phyloP scores from a whole-genome alignment of 1,140 invertebrate genomes.

The Tetramorium parvispinum region DNA sequence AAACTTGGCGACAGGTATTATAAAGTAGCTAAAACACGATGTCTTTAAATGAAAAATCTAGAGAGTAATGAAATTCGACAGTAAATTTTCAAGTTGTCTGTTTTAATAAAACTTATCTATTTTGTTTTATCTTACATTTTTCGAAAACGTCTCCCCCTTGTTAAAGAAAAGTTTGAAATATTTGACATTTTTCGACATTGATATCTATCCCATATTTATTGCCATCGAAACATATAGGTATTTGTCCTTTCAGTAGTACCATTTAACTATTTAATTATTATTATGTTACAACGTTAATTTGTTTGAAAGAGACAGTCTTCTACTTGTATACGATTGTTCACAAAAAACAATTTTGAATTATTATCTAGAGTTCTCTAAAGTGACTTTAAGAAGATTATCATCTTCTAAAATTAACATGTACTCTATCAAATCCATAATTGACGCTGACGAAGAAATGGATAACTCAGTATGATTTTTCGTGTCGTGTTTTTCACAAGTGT shows the following conservation, averaged over 20 bases:
- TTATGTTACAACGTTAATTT: not conserved
- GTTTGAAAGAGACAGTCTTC: not conserved
- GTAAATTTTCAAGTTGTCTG: not conserved
- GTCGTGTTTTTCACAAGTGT: slow-evolving; percentile 42
- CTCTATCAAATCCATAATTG: not conserved
- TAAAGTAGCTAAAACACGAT: slow-evolving; percentile 77
- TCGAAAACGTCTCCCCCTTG: not conserved
- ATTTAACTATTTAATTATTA: not conserved
- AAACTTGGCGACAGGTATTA: slow-evolving; percentile 77
- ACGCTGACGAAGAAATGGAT: slow-evolving; percentile 8
- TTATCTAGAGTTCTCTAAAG: not conserved
- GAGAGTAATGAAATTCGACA: slow-evolving; percentile 70
- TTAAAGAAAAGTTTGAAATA: not conserved
- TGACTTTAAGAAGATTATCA: not conserved
- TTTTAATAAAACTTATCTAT: not conserved
- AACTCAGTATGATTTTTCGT: slow-evolving; percentile 58
- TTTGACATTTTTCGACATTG: not conserved
- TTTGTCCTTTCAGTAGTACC: too few species aligned
- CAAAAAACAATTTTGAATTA: not conserved
- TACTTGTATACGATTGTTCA: not conserved
- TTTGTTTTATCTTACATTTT: not conserved
- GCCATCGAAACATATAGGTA: too few species aligned
- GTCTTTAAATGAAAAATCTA: slow-evolving; percentile 74
- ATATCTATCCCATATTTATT: not conserved
- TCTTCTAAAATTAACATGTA: not conserved